phyloP scores from a whole-genome alignment of 2,888 invertebrate species.

The Nemurella pictetii region DNA sequence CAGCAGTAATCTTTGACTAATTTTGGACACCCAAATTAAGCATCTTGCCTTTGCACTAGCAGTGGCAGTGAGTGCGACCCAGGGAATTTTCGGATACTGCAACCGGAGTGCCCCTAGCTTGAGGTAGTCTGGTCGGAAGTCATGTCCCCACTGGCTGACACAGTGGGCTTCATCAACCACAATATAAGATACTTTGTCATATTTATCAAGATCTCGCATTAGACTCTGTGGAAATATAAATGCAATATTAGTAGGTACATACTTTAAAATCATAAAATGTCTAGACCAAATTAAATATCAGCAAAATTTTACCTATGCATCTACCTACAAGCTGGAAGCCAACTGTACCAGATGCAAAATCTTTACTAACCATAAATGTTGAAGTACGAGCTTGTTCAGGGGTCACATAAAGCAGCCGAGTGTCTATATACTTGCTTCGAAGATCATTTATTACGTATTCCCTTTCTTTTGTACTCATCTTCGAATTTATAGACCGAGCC shows the following conservation, averaged over 20 bases:
- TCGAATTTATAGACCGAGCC: slow-evolving; percentile 92
- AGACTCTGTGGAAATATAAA: slow-evolving; percentile 54
- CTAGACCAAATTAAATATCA: background rate
- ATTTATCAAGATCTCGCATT: slow-evolving; percentile 69
- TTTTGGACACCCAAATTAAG: slow-evolving; percentile 22
- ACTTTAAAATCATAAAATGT: background rate
- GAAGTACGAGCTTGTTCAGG: slow-evolving; percentile 92
- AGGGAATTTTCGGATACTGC: slow-evolving; percentile 66
- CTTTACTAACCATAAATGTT: slow-evolving; percentile 61
- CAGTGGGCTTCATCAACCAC: slow-evolving; percentile 98
- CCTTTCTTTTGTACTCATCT: slow-evolving; percentile 76
- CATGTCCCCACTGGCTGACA: slow-evolving; percentile 99
- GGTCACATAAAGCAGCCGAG: slow-evolving; percentile 89
- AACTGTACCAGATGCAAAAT: too few relatives aligned
- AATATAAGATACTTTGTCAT: slow-evolving; percentile 82
- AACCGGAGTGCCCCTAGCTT: slow-evolving; percentile 74
- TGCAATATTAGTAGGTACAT: background rate
- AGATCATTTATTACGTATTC: slow-evolving; percentile 78
- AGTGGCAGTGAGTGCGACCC: slow-evolving; percentile 95
- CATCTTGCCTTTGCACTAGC: slow-evolving; percentile 67
- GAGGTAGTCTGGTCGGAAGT: slow-evolving; percentile 93
- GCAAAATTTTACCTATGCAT: background rate
- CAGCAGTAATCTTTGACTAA: too few relatives aligned
- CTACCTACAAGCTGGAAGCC: too few relatives aligned
- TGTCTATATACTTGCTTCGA: slow-evolving; percentile 70